Evolutionary conservation across 37 sponge, comb jelly and placozoan genomes (phyloP).

Genomic region (Geodia barretti): DNA sequence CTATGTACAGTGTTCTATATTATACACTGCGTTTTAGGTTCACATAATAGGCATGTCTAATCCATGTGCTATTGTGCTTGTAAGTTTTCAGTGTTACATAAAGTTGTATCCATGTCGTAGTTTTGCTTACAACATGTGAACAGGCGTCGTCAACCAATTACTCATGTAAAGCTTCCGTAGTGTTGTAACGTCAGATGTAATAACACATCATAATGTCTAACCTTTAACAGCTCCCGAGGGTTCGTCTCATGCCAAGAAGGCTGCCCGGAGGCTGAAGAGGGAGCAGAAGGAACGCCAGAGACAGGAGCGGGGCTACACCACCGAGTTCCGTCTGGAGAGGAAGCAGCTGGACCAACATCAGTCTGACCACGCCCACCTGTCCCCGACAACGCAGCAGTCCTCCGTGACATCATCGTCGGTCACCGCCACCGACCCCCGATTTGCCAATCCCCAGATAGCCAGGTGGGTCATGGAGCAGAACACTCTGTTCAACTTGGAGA

Average conservation of each 20-base stretch:
- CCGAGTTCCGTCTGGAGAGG: constrained; percentile 24
- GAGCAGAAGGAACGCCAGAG: constrained; percentile 34
- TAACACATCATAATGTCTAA: not conserved
- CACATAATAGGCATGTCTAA: too few species aligned
- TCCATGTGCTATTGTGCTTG: too few species aligned
- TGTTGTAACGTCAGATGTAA: not conserved
- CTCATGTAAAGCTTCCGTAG: not conserved
- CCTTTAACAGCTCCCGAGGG: constrained; percentile 2
- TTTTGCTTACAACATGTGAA: not conserved
- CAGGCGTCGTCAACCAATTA: not conserved
- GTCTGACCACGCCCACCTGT: not conserved
- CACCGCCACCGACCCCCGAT: not conserved
- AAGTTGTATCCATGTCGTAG: not conserved
- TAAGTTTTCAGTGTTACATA: too few species aligned
- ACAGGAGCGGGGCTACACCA: constrained; percentile 3
- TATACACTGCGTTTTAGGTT: too few species aligned
- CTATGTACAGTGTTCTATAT: too few species aligned
- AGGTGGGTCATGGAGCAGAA: constrained; percentile 61
- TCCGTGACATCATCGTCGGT: too few species aligned
- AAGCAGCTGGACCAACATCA: too few species aligned
- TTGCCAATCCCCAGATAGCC: constrained; percentile 38
- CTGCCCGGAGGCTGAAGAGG: constrained; percentile 16
- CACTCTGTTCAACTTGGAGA: not conserved
- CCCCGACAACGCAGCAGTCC: too few species aligned
- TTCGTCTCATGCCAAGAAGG: constrained; percentile 53